Base-by-base conservation (phyloP, 2,113 vertebrate genomes). In the Oenanthe oenanthe region DNA sequence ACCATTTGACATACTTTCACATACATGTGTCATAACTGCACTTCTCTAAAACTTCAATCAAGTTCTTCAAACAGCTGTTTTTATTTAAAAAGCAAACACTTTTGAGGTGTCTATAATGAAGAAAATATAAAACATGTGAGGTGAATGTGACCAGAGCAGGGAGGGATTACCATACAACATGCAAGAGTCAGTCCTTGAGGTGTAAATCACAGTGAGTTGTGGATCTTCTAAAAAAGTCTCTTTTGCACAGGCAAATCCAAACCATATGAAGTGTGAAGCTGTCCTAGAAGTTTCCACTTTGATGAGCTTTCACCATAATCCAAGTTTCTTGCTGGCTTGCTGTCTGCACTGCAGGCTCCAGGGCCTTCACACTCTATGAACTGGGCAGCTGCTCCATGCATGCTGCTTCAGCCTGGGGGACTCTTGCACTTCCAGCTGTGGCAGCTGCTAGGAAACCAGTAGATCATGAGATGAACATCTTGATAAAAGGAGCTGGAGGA, bases 291-390 rank as follows among this genome's bases (percentile, higher is more conserved):
- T 66, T 71, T 63, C 22, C 17, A 4, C 51, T 87, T 50, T 89
- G 57, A 60, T 38, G 70, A 78, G 40, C 53, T 93, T 91, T 94
- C 43, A 13, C 40, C n/a, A 42, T 36, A 72, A 56, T 20, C 8
- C 8, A 7, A 3, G 8, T 51, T 22, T 81, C 74, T 71, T 63
- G 42, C 86, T 80, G 86, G 56, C 28, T 57, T 76, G 28, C 67
- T 84, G 72, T 65, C 89, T 60, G 79, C 4, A 0, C 72, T 76
- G 62, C 32, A 43, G 66, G 10, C 53, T 61, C 48, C 18, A 24
- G 71, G 43, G 53, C 34, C 40, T 85, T 34, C 6, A 3, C 2
- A 0, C 61, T 61, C 12, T 0, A 0, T 1, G 2, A 43, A 2
- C 34, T 47, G 70, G 43, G 85, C 70, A 91, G 87, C 73, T 71